These are phyloP conservation scores for Syrmaticus mikado DNA, from an alignment of 2,113 vertebrate genomes.

Conservation along the genomic window DNA sequence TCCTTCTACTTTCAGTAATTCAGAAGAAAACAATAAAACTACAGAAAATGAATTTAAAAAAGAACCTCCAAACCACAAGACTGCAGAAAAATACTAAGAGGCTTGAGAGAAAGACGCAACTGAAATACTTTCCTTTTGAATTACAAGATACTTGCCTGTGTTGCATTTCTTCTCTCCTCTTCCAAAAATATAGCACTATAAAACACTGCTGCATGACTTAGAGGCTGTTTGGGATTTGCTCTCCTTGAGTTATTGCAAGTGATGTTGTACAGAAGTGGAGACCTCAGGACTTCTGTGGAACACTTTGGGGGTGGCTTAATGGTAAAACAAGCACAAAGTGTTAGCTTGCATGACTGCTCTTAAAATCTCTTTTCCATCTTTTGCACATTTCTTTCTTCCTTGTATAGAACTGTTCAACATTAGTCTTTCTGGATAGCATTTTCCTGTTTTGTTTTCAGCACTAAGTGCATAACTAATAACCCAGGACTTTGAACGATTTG, in stretches of 20 bases:
- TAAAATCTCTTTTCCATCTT: neutral
- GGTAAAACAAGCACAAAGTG: neutral
- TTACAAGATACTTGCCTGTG: neutral
- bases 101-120: neutral
- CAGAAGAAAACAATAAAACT: neutral
- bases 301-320: neutral
- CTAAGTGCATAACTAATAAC: neutral
- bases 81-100: neutral
- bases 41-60: neutral
- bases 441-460: neutral
- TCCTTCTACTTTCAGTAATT: neutral
- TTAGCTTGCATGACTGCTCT: neutral
- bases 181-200: neutral
- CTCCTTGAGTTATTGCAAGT: neutral
- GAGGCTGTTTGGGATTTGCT: neutral
- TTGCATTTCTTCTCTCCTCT: neutral
- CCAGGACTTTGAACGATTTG: neutral
- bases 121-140: neutral
- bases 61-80: neutral
- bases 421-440: neutral
- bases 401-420: neutral
- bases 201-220: neutral
- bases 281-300: neutral
- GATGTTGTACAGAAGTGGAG: neutral
- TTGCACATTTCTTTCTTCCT: neutral